A percentile compares a stretch with the other conserved stretches of the same genome.
phyloP scores from a whole-genome alignment of 2,888 invertebrate species.

The Pheosia tremula region DNA sequence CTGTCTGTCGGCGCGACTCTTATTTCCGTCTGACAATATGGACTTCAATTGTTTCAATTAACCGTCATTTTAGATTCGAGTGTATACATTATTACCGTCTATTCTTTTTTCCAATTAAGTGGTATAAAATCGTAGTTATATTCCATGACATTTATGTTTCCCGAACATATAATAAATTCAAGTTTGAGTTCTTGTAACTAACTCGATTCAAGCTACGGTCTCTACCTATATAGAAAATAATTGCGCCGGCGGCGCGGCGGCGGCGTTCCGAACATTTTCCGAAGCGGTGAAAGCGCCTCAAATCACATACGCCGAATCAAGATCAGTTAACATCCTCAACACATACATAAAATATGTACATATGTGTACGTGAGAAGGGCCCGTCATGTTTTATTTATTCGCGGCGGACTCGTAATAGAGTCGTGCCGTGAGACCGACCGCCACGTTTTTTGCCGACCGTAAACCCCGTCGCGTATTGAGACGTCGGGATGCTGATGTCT shows the following conservation, averaged over 20 bases:
- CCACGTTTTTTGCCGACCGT: constrained; percentile 79
- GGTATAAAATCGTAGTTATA: neutral
- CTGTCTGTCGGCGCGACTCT: constrained; percentile 23
- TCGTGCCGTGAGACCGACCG: constrained; percentile 81
- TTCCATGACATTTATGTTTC: neutral
- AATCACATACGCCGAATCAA: constrained; percentile 75
- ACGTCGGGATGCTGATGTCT: constrained; percentile 83
- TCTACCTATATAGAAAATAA: constrained; percentile 39
- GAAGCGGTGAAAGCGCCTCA: constrained; percentile 67
- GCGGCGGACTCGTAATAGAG: constrained; percentile 81
- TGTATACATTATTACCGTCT: constrained; percentile 3
- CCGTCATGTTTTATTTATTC: constrained; percentile 84
- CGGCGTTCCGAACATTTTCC: constrained; percentile 41
- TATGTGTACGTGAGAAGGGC: constrained; percentile 80
- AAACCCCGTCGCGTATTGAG: constrained; percentile 75
- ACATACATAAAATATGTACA: constrained; percentile 62
- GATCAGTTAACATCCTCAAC: constrained; percentile 77
- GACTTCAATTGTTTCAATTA: constrained; percentile 43
- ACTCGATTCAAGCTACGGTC: constrained; percentile 22
- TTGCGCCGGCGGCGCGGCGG: constrained; percentile 43
- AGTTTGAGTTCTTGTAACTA: neutral
- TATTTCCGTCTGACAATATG: constrained; percentile 32
- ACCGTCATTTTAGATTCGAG: constrained; percentile 28
- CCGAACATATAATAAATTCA: neutral
- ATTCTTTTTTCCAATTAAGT: neutral